Evolutionary conservation across 2,797 vertebrate species (phyloP).

Genomic region (Sebastiscus tertius): DNA sequence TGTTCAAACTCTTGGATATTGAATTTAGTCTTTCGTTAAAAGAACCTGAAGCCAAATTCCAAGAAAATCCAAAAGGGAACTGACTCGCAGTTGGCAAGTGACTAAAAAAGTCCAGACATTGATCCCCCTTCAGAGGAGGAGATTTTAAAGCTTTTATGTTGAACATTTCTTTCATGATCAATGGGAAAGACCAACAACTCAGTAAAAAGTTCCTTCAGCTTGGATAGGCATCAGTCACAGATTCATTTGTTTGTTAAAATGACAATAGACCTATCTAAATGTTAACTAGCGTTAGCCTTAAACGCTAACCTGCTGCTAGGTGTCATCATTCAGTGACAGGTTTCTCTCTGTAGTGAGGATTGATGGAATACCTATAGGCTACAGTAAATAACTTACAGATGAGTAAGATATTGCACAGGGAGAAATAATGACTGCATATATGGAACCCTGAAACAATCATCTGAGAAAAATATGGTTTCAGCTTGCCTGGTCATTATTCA

Average conservation of each 20-base stretch:
- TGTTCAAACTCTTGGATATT: not conserved
- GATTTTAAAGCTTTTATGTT: not conserved
- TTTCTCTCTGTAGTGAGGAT: constrained; percentile 1
- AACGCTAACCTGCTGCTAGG: not conserved
- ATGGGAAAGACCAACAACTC: not conserved
- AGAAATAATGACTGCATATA: constrained; percentile 13
- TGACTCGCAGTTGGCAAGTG: constrained; percentile 17
- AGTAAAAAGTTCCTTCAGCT: not conserved
- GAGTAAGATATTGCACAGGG: not conserved
- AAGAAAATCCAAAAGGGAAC: constrained; percentile 13
- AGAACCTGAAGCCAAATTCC: constrained; percentile 1
- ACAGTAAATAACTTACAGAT: constrained; percentile 30
- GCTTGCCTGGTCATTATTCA: constrained; percentile 9
- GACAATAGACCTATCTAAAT: not conserved
- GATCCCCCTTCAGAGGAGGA: not conserved
- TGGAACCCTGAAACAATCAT: not conserved
- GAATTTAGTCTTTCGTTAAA: not conserved
- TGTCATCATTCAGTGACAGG: not conserved
- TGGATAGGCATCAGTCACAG: not conserved
- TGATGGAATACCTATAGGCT: not conserved
- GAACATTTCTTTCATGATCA: not conserved
- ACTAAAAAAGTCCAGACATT: not conserved
- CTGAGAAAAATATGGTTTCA: constrained; percentile 11
- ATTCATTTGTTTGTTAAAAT: not conserved
- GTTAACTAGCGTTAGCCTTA: not conserved